These are phyloP conservation scores for Lathronympha strigana DNA, from an alignment of 2,888 invertebrate species.

Conservation along the genomic window DNA sequence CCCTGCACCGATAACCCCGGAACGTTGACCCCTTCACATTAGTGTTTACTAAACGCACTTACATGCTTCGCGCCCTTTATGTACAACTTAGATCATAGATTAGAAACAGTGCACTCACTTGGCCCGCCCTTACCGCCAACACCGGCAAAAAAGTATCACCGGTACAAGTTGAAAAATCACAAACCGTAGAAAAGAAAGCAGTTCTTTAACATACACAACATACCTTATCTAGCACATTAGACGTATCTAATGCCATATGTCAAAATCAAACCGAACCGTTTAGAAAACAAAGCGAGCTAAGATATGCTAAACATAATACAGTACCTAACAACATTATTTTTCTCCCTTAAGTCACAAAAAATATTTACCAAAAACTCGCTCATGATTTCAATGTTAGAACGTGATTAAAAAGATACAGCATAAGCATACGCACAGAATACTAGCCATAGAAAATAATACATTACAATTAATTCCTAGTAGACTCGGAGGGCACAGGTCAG, in stretches of 20 bases:
- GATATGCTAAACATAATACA: no score
- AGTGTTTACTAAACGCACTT: slow-evolving; percentile 73
- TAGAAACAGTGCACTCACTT: background rate
- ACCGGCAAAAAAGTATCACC: no score
- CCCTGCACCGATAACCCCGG: slow-evolving; percentile 76
- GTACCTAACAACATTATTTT: no score
- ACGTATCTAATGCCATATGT: no score
- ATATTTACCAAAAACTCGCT: background rate
- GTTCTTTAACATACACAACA: no score
- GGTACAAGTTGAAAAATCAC: no score
- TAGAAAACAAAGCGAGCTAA: background rate
- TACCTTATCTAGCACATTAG: no score
- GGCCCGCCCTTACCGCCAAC: no score
- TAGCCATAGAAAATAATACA: background rate
- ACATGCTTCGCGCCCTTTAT: slow-evolving; percentile 54
- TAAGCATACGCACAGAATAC: background rate
- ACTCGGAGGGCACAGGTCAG: slow-evolving; percentile 47
- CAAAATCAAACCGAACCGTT: background rate
- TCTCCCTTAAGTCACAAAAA: no score
- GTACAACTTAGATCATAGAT: slow-evolving; percentile 43
- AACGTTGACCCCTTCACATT: slow-evolving; percentile 78
- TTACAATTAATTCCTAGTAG: slow-evolving; percentile 45
- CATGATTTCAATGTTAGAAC: background rate
- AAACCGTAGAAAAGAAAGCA: no score
- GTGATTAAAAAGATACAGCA: background rate